Base-by-base conservation (phyloP, 2,888 invertebrate genomes). In the Eupithecia centaureata region DNA sequence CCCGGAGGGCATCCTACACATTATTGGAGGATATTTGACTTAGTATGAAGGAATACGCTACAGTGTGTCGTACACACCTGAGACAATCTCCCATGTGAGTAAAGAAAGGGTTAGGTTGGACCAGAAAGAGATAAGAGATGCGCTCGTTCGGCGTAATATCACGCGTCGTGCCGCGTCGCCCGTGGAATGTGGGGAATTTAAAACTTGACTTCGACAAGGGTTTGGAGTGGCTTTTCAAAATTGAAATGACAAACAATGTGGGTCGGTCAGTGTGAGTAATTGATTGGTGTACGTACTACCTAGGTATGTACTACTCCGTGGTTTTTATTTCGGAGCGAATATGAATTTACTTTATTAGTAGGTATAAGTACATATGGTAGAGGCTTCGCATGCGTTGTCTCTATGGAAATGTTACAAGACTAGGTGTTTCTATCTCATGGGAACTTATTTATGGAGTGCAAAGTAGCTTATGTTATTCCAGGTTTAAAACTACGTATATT, bases 161-260 rank as follows among this genome's bases (percentile, higher is more conserved):
- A 86, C 88, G 86, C 88, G n/a, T n/a, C n/a, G n/a, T n/a, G n/a
- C n/a, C n/a, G n/a, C n/a, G n/a, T n/a, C n/a, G 86, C 80, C 77
- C 83, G 76, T 77, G 87, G 89, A 83, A 90, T 86, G 86, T 78
- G 63, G 79, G 84, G 90, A 88, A 92, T 90, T 89, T 87, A 83
- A 89, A 89, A 84, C 86, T 86, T 81, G 83, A 80, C 74, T 83
- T 81, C 82, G 85, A 86, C 89, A 88, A 91, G 88, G 86, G 85
- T 82, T 86, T 81, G 78, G 86, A 89, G 87, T 86, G 86, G 86
- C 84, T 89, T 89, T 56, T 86, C 82, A 84, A 89, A 92, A 91
- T 91, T 88, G 87, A 90, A 89, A 89, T 85, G 87, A 88, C 88
- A 91, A 90, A 91, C 86, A 89, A 79, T 82, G 82, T 80, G 82